phyloP scores from a whole-genome alignment of 2,888 invertebrate genomes.

The Drosophila ezoana region DNA sequence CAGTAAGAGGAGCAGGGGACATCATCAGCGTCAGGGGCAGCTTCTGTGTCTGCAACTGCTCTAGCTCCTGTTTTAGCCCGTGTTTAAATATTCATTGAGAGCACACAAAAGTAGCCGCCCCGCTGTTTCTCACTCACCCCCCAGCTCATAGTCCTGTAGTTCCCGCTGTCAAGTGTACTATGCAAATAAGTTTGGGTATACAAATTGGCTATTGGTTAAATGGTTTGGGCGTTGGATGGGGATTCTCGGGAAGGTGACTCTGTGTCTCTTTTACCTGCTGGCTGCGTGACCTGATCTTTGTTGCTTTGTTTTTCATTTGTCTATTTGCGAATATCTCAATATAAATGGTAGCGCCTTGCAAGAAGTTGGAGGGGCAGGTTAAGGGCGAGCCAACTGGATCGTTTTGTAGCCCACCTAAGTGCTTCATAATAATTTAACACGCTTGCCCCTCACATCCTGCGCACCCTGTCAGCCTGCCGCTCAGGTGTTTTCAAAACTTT shows the following conservation, averaged over 20 bases:
- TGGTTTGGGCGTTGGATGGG: slow-evolving; percentile 19
- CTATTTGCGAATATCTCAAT: slow-evolving; percentile 66
- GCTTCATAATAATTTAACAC: slow-evolving; percentile 78
- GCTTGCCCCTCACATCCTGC: slow-evolving; percentile 25
- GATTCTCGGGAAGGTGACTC: not conserved
- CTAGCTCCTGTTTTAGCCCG: slow-evolving; percentile 23
- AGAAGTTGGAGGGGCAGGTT: not conserved
- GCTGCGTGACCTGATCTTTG: slow-evolving; percentile 62
- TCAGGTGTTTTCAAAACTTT: slow-evolving; percentile 72
- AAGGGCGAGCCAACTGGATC: slow-evolving; percentile 48
- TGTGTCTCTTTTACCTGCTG: not conserved
- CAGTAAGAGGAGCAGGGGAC: slow-evolving; percentile 9
- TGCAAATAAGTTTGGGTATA: slow-evolving; percentile 78
- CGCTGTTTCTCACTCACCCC: not conserved
- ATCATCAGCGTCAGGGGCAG: slow-evolving; percentile 19
- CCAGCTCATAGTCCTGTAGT: not conserved
- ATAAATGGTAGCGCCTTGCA: slow-evolving; percentile 54
- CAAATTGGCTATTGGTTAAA: slow-evolving; percentile 73
- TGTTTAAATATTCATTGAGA: slow-evolving; percentile 73
- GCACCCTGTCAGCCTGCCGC: slow-evolving; percentile 6
- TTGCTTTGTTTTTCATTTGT: slow-evolving; percentile 69
- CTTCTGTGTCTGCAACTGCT: slow-evolving; percentile 23
- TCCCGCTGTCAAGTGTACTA: slow-evolving; percentile 55
- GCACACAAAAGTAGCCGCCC: slow-evolving; percentile 23
- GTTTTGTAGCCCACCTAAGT: slow-evolving; percentile 68